Evolutionary conservation across 2,888 invertebrate species (phyloP), one percentile per base, ranked within the genome.

Genomic region (Drosophila meridiana): DNA sequence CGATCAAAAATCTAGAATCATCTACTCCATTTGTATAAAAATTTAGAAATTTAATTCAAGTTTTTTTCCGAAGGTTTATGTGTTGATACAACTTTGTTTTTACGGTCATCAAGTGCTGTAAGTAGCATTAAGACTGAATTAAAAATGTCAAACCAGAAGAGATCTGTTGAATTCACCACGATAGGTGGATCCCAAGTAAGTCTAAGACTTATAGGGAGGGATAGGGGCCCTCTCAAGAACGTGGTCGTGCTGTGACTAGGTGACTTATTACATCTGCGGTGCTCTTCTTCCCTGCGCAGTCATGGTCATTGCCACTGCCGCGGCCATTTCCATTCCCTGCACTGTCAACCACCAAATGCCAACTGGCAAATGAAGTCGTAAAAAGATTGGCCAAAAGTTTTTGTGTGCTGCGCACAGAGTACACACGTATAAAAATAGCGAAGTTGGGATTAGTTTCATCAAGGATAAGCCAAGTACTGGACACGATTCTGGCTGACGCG

Each of bases 361-460:
- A 76, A 77, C 73, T 82, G 76, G 66, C 80, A 88, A 90, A 90
- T 91, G 71, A 87, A 91, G 91, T 91, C 91, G 89, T 90, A 91
- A 90, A 90, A 90, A 90, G 83, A 85, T 91, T 91, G 89, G 82
- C 77, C 81, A 84, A 90, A 90, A 91, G 73, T 83, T 89, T 89
- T 84, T 91, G 85, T 90, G 90, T 77, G 87, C 82, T 82, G 79
- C 70, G 80, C 90, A 80, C 69, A 78, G 58, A 78, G 84, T 79
- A 89, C 84, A 80, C 76, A 82, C 83, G 89, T 87, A 91, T 91
- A 89, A 89, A 90, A 91, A 80, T 85, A 87, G 76, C 85, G 65
- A 82, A 82, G 89, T 78, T 90, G 85, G 90, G 91, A 91, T 91
- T 90, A 91, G 90, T 91, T 91, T 86, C 89, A 87, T 89, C 90